Evolutionary conservation across 2,113 vertebrate genomes (phyloP), one percentile per base, ranked within the genome.

Genomic region (Psephotus haematonotus): DNA sequence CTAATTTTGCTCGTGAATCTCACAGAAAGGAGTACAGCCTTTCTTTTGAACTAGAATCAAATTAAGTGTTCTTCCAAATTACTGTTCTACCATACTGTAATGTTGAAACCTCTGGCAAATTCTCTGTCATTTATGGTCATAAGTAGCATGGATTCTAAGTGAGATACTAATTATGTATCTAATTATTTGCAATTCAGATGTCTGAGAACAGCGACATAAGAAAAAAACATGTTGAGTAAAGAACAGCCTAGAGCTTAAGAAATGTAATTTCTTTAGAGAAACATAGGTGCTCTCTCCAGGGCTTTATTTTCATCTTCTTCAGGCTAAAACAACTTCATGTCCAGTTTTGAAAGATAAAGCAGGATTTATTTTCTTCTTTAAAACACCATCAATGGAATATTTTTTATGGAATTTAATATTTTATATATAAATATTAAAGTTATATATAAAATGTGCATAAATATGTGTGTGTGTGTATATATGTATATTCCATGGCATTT

Each of bases 261-360:
- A 68, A 83, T 12, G 5, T 24, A 37, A 11, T 10, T 68, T 9
- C 17, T 95, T 92, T 68, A 69, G 7, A 72, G 41, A 62, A 80
- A 86, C 11, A 1, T 35, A 27, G 1, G 2, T 72, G 8, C 20
- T 19, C 1, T 65, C n/a, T 18, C 83, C 1, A 5, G 41, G 9
- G 9, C 3, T 86, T 44, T 29, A 29, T 72, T 69, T 91, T 77
- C 9, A 53, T 23, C 17, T 62, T 77, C 16, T 64, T 83, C 44
- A 52, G 29, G 24, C 8, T 35, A 43, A 4, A 43, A 4, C 18
- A 55, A 33, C 12, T 82, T 76, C 7, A 50, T 29, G 4, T 37
- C 20, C 63, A 8, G 10, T 28, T 74, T 83, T 62, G 64, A 49
- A 78, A 81, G 9, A 57, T 14, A 5, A 59, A 84, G 25, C 2